phyloP scores from a whole-genome alignment of 2,797 vertebrate species.

The Bucorvus abyssinicus region DNA sequence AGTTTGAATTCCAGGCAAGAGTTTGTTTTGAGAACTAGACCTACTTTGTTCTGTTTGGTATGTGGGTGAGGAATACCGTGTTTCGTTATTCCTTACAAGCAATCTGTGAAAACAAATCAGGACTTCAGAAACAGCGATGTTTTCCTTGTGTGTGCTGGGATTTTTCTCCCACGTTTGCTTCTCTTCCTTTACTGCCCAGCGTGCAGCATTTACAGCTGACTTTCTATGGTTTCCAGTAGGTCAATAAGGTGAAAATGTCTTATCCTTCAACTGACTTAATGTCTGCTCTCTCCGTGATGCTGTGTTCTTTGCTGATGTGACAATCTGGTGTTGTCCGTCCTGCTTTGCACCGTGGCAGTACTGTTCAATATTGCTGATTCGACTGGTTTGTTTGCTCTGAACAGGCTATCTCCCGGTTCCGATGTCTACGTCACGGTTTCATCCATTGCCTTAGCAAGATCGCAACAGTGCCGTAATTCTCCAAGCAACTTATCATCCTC shows the following conservation, averaged over 20 bases:
- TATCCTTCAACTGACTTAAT: constrained; percentile 1
- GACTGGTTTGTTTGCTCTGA: not conserved
- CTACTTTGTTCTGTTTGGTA: not conserved
- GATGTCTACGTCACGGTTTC: constrained; percentile 94
- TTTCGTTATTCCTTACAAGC: not conserved
- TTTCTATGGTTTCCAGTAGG: not conserved
- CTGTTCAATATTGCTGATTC: constrained; percentile 28
- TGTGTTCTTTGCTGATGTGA: not conserved
- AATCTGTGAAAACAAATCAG: not conserved
- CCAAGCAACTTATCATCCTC: constrained; percentile 86
- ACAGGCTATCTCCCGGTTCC: constrained; percentile 90
- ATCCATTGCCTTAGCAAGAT: constrained; percentile 89
- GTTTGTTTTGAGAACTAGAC: not conserved
- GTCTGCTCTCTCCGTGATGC: not conserved
- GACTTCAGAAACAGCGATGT: not conserved
- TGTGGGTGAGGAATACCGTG: not conserved
- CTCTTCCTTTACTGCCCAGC: not conserved
- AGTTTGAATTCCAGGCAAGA: not conserved
- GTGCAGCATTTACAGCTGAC: not conserved
- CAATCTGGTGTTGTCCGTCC: not conserved
- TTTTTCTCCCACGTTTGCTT: not conserved
- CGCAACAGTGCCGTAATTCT: constrained; percentile 88
- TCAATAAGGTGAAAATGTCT: not conserved
- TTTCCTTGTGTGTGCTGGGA: not conserved
- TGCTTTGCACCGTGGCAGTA: not conserved